Base-by-base conservation (phyloP, 2,797 vertebrate species). In the Distichodus sexfasciatus region DNA sequence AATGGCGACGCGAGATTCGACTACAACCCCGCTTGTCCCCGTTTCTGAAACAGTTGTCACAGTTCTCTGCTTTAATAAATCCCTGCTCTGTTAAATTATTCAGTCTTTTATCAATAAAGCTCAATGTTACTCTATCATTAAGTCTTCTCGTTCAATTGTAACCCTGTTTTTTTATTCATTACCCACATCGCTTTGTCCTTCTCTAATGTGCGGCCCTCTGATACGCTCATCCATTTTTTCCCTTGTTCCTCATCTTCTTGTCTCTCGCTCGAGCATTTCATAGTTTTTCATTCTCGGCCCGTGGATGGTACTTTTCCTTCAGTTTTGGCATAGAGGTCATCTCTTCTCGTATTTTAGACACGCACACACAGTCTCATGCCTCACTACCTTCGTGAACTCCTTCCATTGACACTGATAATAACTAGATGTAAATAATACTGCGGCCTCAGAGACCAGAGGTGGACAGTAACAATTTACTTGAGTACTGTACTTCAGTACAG, bases 51-150 rank as follows among this genome's bases (percentile, higher is more conserved):
- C 57, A 28, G 60, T 78, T 73, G 76, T 79, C 73, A 79, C 69
- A 71, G 41, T 54, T 65, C 47, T 63, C 44, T 9, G 57, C 66
- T 77, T 75, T 67, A 74, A 75, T 73, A 78, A 80, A 82, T 78
- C 69, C 76, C 73, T 23, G 40, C 67, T 76, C 68, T 74, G 43
- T 63, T 81, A 64, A 78, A 84, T 84, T 69, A 82, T 84, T 81
- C 74, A 81, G 63, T 62, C 78, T 84, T 81, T 83, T 83, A 81
- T 82, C 81, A 83, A 84, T 84, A 80, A 81, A 77, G 73, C 78
- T 76, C 71, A 74, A 62, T 80, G 78, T 76, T 71, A 73, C 77
- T 75, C 72, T 81, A 76, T 81, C 77, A 79, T 81, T 78, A 80
- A 81, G 74, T 75, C 71, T 73, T 80, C 72, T 62, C 68, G 54